These are phyloP conservation scores for Bhutanitis thaidina DNA, from an alignment of 2,888 invertebrate species.

Conservation along the genomic window DNA sequence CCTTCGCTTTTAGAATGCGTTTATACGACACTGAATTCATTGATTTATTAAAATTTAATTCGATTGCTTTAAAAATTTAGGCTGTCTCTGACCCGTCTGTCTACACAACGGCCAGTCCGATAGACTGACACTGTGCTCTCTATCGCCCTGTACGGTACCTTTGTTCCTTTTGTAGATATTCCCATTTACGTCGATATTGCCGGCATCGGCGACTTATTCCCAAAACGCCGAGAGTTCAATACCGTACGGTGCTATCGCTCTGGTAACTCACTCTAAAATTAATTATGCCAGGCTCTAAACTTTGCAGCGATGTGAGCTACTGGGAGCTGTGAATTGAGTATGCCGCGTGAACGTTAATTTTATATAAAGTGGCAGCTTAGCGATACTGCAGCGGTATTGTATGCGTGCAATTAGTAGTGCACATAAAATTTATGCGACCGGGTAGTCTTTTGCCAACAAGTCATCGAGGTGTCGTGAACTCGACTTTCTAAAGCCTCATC, in stretches of 20 bases:
- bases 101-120: too few relatives aligned
- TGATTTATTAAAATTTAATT: too few relatives aligned
- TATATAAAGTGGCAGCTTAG: slow-evolving; percentile 26
- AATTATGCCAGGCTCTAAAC: slow-evolving; percentile 41
- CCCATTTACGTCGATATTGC: too few relatives aligned
- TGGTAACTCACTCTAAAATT: slow-evolving; percentile 41
- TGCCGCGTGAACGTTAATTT: slow-evolving; percentile 27
- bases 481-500: neutral
- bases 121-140: too few relatives aligned
- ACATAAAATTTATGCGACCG: slow-evolving; percentile 6
- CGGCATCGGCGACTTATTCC: neutral
- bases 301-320: slow-evolving; percentile 23
- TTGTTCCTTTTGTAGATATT: too few relatives aligned
- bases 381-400: slow-evolving; percentile 8
- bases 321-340: slow-evolving; percentile 21
- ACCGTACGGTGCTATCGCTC: slow-evolving; percentile 17
- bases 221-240: slow-evolving; percentile 30
- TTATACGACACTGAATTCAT: slow-evolving; percentile 9
- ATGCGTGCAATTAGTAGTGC: slow-evolving; percentile 3
- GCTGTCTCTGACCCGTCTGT: too few relatives aligned
- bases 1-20: slow-evolving; percentile 21
- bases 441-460: slow-evolving; percentile 10
- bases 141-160: too few relatives aligned
- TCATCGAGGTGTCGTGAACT: too few relatives aligned
- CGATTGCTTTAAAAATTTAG: too few relatives aligned